Percentiles rank a stretch among this genome's conserved stretches.
phyloP scores from a whole-genome alignment of 2,797 vertebrate species.

The Oryzias sinensis region DNA sequence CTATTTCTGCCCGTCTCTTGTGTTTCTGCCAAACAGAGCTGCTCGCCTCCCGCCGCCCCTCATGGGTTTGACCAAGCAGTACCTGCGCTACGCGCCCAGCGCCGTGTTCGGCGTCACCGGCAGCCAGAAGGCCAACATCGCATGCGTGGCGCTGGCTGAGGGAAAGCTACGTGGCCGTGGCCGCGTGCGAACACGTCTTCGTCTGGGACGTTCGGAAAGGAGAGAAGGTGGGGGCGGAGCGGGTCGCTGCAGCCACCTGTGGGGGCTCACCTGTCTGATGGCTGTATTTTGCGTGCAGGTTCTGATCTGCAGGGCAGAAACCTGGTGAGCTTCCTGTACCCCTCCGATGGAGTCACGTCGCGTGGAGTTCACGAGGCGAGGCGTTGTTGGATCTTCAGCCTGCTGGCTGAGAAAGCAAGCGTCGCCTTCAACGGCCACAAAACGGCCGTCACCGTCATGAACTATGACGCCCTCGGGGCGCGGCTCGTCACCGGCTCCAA shows the following conservation, averaged over 20 bases:
- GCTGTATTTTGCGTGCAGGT: conserved; percentile 72
- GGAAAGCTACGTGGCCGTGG: conserved; percentile 88
- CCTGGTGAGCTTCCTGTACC: conserved; percentile 87
- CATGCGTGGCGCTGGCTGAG: conserved; percentile 87
- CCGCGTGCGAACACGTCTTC: conserved; percentile 94
- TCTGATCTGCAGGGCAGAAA: conserved; percentile 90
- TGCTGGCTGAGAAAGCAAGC: conserved; percentile 84
- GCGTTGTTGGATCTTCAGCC: conserved; percentile 87
- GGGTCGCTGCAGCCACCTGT: accelerated
- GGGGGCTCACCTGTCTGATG: background rate
- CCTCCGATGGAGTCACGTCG: conserved; percentile 90
- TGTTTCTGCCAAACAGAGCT: conserved; percentile 20
- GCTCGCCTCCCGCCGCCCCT: conserved; percentile 3
- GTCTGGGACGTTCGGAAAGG: conserved; percentile 94
- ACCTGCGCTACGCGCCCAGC: conserved; percentile 86
- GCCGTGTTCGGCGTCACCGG: conserved; percentile 92
- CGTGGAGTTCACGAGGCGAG: conserved; percentile 95
- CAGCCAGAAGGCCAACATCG: conserved; percentile 84
- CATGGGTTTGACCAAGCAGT: conserved; percentile 97
- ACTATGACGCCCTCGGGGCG: conserved; percentile 88
- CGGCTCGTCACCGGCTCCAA: conserved; percentile 91
- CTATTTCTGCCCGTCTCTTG: background rate
- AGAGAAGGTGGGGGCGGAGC: conserved; percentile 84
- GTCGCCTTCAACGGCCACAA: conserved; percentile 96
- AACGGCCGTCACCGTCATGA: conserved; percentile 85